Evolutionary conservation across 2,797 vertebrate species (phyloP), one percentile per base, ranked within the genome.

Genomic region (Dipus sagitta): DNA sequence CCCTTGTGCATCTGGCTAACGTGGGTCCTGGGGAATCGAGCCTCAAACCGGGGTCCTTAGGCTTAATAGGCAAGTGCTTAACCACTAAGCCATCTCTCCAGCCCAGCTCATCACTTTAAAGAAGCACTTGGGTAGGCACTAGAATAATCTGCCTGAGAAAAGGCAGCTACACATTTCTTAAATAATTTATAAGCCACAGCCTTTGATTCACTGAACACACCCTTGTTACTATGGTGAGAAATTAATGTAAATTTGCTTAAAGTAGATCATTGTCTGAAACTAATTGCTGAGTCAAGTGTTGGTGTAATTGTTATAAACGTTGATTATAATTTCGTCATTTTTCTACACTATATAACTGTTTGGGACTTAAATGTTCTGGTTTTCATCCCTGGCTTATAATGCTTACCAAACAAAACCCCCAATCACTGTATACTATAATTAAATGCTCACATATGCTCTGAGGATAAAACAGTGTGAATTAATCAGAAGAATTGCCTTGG

Each of bases 301-400:
- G 81, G 0, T 70, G 20, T 77, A 82, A 94, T 80, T 84, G 4
- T 92, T 85, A 28, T 34, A 86, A 96, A 83, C 6, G 86, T 85
- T 95, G 92, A 72, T 86, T 83, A 84, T 42, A 92, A 86, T 42
- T 93, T 70, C 58, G 28, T 85, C 72, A 91, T 92, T 96, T 76
- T 94, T 80, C 47, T 67, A 87, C 2, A 80, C 1, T 79, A 47
- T 93, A 80, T 65, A 86, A 80, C 28, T 65, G 88, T 60, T 93
- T 86, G 14, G 20, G 23, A 86, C 17, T 75, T 88, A 79, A 87
- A 79, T 84, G 82, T 83, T 95, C 62, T 91, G 42, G 15, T 88
- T 88, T 79, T 92, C 8, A 84, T 86, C 20, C 23, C 18, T 9
- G 86, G 32, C 78, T 52, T 92, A 54, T 60, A 71, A 94, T 88